phyloP scores from a whole-genome alignment of 1,140 invertebrate genomes.

The Ceratosolen fusciceps region DNA sequence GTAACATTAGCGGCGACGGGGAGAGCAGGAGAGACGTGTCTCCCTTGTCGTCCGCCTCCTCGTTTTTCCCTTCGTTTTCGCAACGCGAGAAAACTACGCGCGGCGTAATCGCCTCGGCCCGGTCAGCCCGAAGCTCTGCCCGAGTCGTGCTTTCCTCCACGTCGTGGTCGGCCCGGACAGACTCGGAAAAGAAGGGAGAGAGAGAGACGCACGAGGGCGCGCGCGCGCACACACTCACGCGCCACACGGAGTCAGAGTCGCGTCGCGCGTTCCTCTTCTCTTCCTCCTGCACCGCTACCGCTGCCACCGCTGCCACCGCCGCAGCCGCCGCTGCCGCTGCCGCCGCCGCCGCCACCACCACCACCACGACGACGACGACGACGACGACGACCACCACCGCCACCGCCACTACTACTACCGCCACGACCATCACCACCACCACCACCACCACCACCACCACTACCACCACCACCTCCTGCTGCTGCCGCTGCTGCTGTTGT shows the following conservation, averaged over 20 bases:
- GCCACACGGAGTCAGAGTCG: neutral
- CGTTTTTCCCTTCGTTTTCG: constrained; percentile 5
- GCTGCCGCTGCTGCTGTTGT: neutral
- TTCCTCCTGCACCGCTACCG: neutral
- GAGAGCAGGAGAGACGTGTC: neutral
- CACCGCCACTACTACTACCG: neutral
- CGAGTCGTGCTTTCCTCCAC: constrained; percentile 21
- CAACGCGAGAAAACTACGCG: constrained; percentile 17
- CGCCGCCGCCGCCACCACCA: neutral
- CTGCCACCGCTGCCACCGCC: neutral
- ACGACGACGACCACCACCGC: neutral
- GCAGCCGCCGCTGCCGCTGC: neutral
- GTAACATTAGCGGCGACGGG: neutral
- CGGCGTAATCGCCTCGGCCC: constrained; percentile 19
- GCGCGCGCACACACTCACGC: neutral
- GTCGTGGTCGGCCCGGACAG: constrained; percentile 23
- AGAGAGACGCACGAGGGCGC: neutral
- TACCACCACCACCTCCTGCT: neutral
- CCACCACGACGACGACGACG: no score
- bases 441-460: neutral
- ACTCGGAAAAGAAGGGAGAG: neutral
- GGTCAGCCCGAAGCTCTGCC: constrained; percentile 21
- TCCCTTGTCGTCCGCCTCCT: neutral
- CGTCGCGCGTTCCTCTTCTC: constrained; percentile 9
- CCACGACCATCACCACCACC: neutral